A percentile compares a stretch with the other conserved stretches of the same genome.
Conservation (phyloP, 2,113 vertebrate species). For the Abramis brama region DNA sequence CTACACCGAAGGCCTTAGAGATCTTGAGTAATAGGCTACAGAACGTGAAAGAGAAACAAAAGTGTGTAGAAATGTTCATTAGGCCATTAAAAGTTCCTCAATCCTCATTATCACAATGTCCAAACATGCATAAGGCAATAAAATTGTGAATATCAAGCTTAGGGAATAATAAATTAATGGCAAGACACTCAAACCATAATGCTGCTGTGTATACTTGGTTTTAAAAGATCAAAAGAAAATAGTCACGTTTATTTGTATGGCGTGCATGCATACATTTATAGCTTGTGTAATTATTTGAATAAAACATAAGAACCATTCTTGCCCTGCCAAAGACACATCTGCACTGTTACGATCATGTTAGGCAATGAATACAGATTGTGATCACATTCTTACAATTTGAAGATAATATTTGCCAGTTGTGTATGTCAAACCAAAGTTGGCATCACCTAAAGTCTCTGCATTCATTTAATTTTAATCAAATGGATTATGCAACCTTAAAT, state of each 20-base stretch:
- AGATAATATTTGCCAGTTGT: too few relatives aligned
- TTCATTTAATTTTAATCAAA: neutral
- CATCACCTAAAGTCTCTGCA: too few relatives aligned
- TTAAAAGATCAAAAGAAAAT: too few relatives aligned
- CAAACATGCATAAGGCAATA: neutral
- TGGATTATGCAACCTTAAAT: neutral
- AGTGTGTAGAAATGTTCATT: neutral
- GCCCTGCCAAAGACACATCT: too few relatives aligned
- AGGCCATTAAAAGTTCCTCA: neutral
- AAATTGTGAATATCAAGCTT: neutral
- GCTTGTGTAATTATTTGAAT: too few relatives aligned
- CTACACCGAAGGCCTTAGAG: neutral
- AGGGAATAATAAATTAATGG: neutral
- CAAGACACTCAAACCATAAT: neutral
- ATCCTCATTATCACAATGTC: neutral
- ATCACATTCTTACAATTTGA: too few relatives aligned
- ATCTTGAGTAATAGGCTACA: constrained; percentile 3
- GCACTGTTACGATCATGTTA: too few relatives aligned
- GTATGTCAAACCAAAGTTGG: too few relatives aligned
- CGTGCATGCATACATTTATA: too few relatives aligned
- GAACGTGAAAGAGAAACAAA: neutral
- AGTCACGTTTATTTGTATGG: neutral
- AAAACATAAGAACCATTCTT: too few relatives aligned
- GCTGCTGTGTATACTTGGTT: too few relatives aligned
- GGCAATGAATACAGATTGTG: too few relatives aligned